Evolutionary conservation across 2,113 vertebrate species (phyloP).

Genomic region (Crotophaga sulcirostris): DNA sequence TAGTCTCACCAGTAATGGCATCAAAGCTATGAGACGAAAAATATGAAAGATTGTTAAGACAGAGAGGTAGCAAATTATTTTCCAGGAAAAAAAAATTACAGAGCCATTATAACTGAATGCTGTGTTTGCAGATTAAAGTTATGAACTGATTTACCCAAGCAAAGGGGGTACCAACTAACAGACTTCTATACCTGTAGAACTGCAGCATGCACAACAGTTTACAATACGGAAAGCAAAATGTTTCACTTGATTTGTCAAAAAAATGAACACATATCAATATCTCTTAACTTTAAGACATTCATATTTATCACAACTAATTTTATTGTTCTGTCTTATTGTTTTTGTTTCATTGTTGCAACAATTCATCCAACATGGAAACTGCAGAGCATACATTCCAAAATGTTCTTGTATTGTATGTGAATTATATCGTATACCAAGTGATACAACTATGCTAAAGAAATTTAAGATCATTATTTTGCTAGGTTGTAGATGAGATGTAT

Average conservation of each 20-base stretch:
- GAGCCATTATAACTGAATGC: not conserved
- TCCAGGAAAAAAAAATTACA: not conserved
- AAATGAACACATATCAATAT: not conserved
- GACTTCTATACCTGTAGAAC: not conserved
- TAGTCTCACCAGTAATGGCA: constrained; percentile 76
- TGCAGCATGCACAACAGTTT: not conserved
- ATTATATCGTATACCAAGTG: not conserved
- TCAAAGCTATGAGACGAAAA: constrained; percentile 75
- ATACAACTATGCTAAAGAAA: not conserved
- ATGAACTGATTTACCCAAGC: not conserved
- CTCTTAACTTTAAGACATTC: not conserved
- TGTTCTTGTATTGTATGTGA: not conserved
- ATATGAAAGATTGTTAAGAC: not conserved
- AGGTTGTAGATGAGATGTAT: not conserved
- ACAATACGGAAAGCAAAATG: not conserved
- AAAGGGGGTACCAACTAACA: not conserved
- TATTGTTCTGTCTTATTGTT: not conserved
- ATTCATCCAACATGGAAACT: not conserved
- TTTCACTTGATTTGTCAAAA: not conserved
- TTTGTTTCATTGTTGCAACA: constrained; percentile 6
- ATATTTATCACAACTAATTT: constrained; percentile 20
- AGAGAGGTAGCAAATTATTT: not conserved
- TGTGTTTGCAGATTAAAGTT: not conserved
- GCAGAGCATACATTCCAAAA: not conserved
- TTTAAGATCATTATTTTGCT: not conserved